phyloP scores from a whole-genome alignment of 2,888 invertebrate species.

The Girardia tigrina region DNA sequence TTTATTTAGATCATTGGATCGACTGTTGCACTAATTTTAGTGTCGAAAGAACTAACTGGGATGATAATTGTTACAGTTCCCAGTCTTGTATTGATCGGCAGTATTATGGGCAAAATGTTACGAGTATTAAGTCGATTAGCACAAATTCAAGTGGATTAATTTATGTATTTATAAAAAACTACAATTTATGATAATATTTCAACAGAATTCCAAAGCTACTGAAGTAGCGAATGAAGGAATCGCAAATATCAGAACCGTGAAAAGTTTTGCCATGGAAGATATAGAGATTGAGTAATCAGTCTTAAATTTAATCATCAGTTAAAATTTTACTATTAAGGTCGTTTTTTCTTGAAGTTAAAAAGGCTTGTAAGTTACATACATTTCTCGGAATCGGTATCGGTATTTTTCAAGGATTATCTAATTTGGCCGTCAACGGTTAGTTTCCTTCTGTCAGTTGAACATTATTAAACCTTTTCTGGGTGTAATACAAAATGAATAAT shows the following conservation, averaged over 20 bases:
- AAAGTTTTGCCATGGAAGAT: conserved; percentile 39
- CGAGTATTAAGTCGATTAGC: conserved; percentile 65
- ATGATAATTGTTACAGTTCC: conserved; percentile 72
- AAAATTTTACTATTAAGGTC: not conserved
- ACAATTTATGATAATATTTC: not conserved
- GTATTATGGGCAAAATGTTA: conserved; percentile 65
- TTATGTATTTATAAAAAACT: not conserved
- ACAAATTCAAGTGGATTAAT: conserved; percentile 62
- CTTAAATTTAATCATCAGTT: not conserved
- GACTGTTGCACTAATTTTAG: conserved; percentile 63
- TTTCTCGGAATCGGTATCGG: conserved; percentile 76
- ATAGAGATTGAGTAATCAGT: conserved; percentile 38
- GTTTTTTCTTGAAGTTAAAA: conserved; percentile 7
- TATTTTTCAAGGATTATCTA: conserved; percentile 67
- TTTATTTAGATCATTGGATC: conserved; percentile 58
- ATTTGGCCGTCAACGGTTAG: conserved; percentile 55
- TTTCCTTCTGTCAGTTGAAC: conserved; percentile 17
- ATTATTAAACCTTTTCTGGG: too few relatives aligned
- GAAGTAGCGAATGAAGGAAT: conserved; percentile 81
- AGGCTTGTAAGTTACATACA: conserved; percentile 52
- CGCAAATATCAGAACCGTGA: conserved; percentile 76
- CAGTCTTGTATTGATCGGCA: conserved; percentile 68
- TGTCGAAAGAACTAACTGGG: conserved; percentile 76
- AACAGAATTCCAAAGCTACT: conserved; percentile 67
- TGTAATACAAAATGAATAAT: too few relatives aligned